Evolutionary conservation across 2,888 invertebrate species (phyloP).

Genomic region (Pecten maximus): DNA sequence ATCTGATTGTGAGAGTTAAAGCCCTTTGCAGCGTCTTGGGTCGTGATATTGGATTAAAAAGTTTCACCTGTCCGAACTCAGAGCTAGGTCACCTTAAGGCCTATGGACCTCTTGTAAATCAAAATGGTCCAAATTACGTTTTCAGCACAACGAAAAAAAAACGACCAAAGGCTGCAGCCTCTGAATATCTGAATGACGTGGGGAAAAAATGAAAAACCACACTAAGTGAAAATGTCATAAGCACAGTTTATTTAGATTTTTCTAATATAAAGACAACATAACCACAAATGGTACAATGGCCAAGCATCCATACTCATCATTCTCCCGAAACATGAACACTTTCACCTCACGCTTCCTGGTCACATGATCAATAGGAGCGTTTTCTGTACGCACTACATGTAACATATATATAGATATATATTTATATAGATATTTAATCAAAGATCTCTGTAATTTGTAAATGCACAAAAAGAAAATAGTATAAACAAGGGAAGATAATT

Average conservation of each 20-base stretch:
- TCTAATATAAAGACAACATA: conserved; percentile 35
- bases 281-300: conserved; percentile 15
- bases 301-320: background rate
- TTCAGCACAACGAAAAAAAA: too few species aligned
- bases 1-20: too few species aligned
- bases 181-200: too few species aligned
- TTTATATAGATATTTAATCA: conserved; percentile 28
- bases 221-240: conserved; percentile 11
- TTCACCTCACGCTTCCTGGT: background rate
- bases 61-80: too few species aligned
- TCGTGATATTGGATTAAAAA: too few species aligned
- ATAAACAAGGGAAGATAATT: background rate
- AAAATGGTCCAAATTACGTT: too few species aligned
- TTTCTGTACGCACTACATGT: conserved; percentile 4
- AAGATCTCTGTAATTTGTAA: conserved; percentile 20
- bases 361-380: background rate
- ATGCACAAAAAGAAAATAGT: background rate
- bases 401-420: conserved; percentile 1
- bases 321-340: conserved; percentile 18
- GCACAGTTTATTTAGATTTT: conserved; percentile 27
- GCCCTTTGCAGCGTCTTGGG: too few species aligned
- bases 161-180: too few species aligned
- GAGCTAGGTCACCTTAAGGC: too few species aligned
- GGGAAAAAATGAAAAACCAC: background rate
- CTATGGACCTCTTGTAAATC: too few species aligned